Percentiles rank a stretch among this genome's conserved stretches.
Evolutionary conservation across 2,797 vertebrate genomes (phyloP).

Genomic region (Pipistrellus nathusii): DNA sequence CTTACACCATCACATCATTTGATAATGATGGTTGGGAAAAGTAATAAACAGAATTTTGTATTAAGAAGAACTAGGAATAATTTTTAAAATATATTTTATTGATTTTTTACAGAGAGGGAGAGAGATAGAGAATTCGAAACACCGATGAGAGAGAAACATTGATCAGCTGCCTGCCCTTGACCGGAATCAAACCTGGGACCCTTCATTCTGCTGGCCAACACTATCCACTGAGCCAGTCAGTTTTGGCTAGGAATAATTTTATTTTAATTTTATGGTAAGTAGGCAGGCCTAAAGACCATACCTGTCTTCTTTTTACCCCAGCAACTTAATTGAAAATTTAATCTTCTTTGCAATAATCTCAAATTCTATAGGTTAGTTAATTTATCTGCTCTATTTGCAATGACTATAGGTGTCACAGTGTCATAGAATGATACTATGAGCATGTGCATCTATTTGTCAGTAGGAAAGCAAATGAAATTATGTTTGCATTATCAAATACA

Average conservation of each 20-base stretch:
- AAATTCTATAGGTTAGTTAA: not conserved
- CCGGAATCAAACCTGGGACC: too few relatives aligned
- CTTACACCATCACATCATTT: not conserved
- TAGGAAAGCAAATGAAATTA: conserved; percentile 53
- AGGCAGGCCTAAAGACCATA: not conserved
- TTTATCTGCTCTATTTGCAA: conserved; percentile 4
- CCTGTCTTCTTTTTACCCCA: not conserved
- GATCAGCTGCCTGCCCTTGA: too few relatives aligned
- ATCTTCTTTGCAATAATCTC: conserved; percentile 8
- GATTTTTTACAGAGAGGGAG: too few relatives aligned
- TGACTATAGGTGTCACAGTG: not conserved
- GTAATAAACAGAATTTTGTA: conserved; percentile 33
- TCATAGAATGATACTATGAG: not conserved
- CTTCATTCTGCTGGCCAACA: too few relatives aligned
- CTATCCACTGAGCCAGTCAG: too few relatives aligned
- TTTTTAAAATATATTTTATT: not conserved
- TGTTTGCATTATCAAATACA: conserved; percentile 15
- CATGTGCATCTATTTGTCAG: not conserved
- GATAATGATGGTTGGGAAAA: not conserved
- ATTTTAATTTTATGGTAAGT: conserved; percentile 6
- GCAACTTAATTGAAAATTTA: conserved; percentile 24
- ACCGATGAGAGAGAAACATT: too few relatives aligned
- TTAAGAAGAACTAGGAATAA: conserved; percentile 29
- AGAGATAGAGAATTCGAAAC: too few relatives aligned
- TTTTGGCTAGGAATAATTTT: conserved; percentile 5